Percentiles rank a stretch among this genome's conserved stretches.
phyloP scores from a whole-genome alignment of 2,113 vertebrate genomes.

The Rallus limicola region DNA sequence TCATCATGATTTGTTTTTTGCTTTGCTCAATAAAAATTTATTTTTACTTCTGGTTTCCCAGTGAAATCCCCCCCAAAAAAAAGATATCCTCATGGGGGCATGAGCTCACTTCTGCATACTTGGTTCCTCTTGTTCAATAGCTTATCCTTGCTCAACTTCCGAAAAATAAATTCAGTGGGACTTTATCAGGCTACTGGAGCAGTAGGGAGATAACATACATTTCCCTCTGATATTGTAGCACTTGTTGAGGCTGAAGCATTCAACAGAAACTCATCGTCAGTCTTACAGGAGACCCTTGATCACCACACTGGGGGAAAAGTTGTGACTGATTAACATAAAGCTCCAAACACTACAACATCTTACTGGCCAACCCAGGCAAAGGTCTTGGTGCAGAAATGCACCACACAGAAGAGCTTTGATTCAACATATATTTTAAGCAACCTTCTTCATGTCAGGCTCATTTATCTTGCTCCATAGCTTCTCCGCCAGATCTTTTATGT shows the following conservation, averaged over 20 bases:
- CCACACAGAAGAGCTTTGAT: neutral
- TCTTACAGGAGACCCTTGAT: neutral
- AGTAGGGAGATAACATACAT: neutral
- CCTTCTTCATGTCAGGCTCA: neutral
- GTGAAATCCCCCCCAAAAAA: accelerated
- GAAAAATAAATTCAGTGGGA: neutral
- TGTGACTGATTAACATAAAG: neutral
- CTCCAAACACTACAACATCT: neutral
- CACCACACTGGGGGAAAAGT: neutral
- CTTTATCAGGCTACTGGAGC: neutral
- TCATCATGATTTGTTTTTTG: neutral
- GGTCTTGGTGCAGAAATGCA: neutral
- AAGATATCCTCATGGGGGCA: neutral
- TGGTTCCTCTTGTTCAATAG: constrained; percentile 7
- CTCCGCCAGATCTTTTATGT: neutral
- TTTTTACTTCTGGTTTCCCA: constrained; percentile 10
- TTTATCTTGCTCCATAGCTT: neutral
- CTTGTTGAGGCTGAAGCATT: neutral
- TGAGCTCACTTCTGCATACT: constrained; percentile 31
- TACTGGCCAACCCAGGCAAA: neutral
- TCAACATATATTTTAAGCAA: neutral
- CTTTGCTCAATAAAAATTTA: neutral
- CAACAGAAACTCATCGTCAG: neutral
- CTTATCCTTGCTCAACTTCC: neutral
- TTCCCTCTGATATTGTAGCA: neutral